These are phyloP conservation scores for Oryzias woworae DNA, from an alignment of 2,113 vertebrate species.

Conservation along the genomic window DNA sequence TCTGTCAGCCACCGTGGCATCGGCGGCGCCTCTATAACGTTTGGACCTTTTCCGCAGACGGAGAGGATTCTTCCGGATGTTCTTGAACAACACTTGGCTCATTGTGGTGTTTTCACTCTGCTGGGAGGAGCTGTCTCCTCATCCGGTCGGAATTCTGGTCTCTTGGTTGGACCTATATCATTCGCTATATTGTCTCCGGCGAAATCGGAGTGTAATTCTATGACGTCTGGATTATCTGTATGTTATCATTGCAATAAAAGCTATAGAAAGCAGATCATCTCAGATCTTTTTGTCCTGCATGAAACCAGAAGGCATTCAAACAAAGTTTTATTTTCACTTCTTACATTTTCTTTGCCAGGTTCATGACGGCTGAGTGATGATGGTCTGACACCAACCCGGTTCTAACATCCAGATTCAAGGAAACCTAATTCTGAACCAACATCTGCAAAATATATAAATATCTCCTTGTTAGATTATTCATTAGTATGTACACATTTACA, in stretches of 20 bases:
- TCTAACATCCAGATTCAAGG: no score
- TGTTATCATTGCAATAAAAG: constrained; percentile 83
- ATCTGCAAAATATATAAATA: constrained; percentile 38
- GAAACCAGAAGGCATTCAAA: neutral
- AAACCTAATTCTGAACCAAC: neutral
- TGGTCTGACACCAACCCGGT: no score
- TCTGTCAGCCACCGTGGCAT: neutral
- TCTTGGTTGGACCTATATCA: constrained; percentile 69
- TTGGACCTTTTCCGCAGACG: constrained; percentile 44
- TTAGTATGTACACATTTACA: constrained; percentile 59
- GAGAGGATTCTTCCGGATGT: constrained; percentile 35
- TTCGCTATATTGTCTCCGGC: constrained; percentile 70
- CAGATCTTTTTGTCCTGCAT: neutral
- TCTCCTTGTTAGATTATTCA: constrained; percentile 32
- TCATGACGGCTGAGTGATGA: no score
- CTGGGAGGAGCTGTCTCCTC: neutral
- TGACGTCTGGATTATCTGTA: constrained; percentile 80
- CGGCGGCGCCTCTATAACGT: constrained; percentile 25
- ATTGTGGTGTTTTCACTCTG: constrained; percentile 69
- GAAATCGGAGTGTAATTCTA: constrained; percentile 80
- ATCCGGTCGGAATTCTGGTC: constrained; percentile 50
- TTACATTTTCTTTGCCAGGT: neutral
- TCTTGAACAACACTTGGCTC: constrained; percentile 70
- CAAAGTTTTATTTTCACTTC: neutral
- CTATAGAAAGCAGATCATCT: constrained; percentile 57